Conservation (phyloP, 2,888 invertebrate genomes). For the Bhutanitis thaidina region DNA sequence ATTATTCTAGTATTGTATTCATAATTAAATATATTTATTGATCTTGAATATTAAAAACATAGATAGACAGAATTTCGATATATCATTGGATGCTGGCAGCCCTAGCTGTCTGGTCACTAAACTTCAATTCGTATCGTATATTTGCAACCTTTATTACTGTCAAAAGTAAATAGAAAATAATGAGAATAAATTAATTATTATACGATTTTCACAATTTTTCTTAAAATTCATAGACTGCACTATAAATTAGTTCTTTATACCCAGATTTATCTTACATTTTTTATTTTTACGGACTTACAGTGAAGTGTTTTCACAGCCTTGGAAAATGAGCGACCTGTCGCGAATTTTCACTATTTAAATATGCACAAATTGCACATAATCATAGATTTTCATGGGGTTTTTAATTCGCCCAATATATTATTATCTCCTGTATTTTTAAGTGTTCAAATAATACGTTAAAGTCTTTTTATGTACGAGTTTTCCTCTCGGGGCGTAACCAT, state of each 20-base stretch:
- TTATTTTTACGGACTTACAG: conserved; percentile 24
- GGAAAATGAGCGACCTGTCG: conserved; percentile 49
- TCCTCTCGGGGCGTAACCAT: conserved; percentile 71
- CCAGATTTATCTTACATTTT: conserved; percentile 35
- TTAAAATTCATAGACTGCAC: conserved; percentile 46
- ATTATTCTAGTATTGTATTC: too few species aligned
- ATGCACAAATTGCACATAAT: conserved; percentile 53
- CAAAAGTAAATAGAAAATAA: conserved; percentile 70
- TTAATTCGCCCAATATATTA: conserved; percentile 42
- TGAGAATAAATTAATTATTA: conserved; percentile 38
- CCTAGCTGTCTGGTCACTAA: too few species aligned
- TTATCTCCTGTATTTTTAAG: conserved; percentile 46
- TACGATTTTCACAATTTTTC: conserved; percentile 37
- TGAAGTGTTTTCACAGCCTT: conserved; percentile 24
- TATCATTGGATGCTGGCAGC: too few species aligned
- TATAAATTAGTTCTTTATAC: conserved; percentile 29
- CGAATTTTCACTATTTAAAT: conserved; percentile 51
- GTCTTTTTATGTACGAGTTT: conserved; percentile 45
- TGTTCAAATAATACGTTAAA: conserved; percentile 43
- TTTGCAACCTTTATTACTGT: conserved; percentile 59
- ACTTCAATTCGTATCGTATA: conserved; percentile 12
- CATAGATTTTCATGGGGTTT: conserved; percentile 41
- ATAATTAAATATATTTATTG: too few species aligned
- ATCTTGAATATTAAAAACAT: too few species aligned
- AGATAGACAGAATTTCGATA: too few species aligned